phyloP scores from a whole-genome alignment of 2,888 invertebrate genomes.

The Unio pictorum region DNA sequence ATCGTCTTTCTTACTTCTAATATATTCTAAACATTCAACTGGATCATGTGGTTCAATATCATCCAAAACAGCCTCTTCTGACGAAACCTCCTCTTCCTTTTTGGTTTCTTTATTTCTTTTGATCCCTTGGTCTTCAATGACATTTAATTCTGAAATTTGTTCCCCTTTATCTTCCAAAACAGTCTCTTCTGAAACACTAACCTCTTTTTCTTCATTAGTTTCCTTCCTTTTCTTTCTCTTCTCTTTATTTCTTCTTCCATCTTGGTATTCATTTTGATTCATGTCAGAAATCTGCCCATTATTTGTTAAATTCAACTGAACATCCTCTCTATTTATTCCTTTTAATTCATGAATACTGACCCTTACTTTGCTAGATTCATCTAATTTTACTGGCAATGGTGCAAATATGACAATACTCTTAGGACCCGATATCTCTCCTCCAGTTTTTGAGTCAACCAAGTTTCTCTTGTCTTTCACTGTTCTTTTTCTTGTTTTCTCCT shows the following conservation, averaged over 20 bases:
- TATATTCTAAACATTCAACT: too few relatives aligned
- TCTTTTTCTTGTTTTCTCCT: conserved; percentile 2
- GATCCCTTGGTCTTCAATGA: too few relatives aligned
- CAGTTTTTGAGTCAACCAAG: not conserved
- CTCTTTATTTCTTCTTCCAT: not conserved
- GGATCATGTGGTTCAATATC: too few relatives aligned
- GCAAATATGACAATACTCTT: not conserved
- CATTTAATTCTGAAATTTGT: not conserved
- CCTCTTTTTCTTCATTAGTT: not conserved
- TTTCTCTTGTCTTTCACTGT: conserved; percentile 1
- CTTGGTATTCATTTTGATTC: not conserved
- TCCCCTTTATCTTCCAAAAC: conserved; percentile 5
- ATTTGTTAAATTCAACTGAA: not conserved
- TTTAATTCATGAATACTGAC: too few relatives aligned
- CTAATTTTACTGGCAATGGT: too few relatives aligned
- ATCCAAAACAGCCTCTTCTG: too few relatives aligned
- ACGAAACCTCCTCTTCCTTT: too few relatives aligned
- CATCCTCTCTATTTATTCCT: too few relatives aligned
- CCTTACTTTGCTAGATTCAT: too few relatives aligned
- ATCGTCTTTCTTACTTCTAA: too few relatives aligned
- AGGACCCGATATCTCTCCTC: not conserved
- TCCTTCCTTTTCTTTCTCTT: not conserved
- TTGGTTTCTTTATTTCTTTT: too few relatives aligned
- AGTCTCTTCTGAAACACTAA: conserved; percentile 7
- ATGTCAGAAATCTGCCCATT: not conserved